Evolutionary conservation across 2,888 invertebrate genomes (phyloP).

Genomic region (Sepioteuthis lessoniana): DNA sequence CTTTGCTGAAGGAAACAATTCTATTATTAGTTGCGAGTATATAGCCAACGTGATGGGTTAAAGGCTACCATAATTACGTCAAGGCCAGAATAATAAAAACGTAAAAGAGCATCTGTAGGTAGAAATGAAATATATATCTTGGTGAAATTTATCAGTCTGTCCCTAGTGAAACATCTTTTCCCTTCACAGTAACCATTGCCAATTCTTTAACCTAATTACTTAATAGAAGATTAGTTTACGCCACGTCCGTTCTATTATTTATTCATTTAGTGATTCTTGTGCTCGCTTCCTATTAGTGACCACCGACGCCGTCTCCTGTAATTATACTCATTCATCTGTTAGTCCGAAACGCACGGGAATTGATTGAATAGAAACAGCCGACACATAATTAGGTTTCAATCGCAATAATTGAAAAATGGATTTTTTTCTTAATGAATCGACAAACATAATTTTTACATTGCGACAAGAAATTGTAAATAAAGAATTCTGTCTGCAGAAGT

Average conservation of each 20-base stretch:
- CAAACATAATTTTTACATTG: no score
- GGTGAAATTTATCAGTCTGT: neutral
- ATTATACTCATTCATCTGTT: neutral
- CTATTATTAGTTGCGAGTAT: no score
- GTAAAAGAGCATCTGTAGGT: no score
- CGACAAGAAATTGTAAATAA: no score
- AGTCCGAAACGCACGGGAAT: neutral
- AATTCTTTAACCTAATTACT: neutral
- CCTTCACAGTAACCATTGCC: neutral
- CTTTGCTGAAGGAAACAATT: no score
- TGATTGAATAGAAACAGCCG: neutral
- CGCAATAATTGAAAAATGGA: neutral
- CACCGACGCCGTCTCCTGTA: neutral
- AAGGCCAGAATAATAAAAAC: no score
- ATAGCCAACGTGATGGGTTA: no score
- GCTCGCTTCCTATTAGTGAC: neutral
- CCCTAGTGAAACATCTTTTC: neutral
- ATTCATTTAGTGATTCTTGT: conserved; percentile 5
- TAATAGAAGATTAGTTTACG: neutral
- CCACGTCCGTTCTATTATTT: neutral
- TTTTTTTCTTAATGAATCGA: neutral
- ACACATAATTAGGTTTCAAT: conserved; percentile 20
- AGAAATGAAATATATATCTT: no score
- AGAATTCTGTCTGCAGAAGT: no score
- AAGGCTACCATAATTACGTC: no score